phyloP scores from a whole-genome alignment of 1,140 invertebrate species.

The Drosophila bocki region DNA sequence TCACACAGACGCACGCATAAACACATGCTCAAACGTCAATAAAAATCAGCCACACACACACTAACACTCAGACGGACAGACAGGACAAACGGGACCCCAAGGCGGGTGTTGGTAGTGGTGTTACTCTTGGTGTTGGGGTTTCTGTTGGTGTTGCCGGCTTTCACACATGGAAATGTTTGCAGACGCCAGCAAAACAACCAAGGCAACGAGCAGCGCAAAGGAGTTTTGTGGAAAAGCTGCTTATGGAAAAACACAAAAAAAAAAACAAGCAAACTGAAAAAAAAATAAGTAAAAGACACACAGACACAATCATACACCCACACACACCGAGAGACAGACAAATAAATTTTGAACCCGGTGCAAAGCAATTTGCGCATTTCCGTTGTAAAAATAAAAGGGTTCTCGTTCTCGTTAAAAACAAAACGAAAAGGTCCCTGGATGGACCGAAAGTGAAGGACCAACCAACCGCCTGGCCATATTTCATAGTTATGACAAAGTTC shows the following conservation, averaged over 20 bases:
- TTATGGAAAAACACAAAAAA: constrained; percentile 75
- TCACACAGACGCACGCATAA: constrained; percentile 55
- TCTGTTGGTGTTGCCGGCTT: constrained; percentile 55
- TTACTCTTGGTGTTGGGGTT: constrained; percentile 22
- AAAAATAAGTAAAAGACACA: constrained; percentile 59
- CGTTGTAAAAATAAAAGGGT: constrained; percentile 79
- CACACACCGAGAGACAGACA: constrained; percentile 25
- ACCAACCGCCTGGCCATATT: constrained; percentile 54
- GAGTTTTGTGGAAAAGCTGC: constrained; percentile 70
- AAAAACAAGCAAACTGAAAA: constrained; percentile 29
- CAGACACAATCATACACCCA: constrained; percentile 29
- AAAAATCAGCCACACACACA: constrained; percentile 70
- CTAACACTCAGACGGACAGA: constrained; percentile 11
- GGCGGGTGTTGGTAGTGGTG: constrained; percentile 22
- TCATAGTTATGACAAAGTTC: constrained; percentile 75
- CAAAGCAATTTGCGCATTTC: constrained; percentile 83
- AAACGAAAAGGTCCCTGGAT: constrained; percentile 55
- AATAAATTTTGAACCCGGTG: constrained; percentile 75
- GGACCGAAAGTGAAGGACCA: constrained; percentile 44
- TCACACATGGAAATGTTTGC: constrained; percentile 81
- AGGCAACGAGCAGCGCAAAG: constrained; percentile 42
- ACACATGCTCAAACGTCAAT: constrained; percentile 81
- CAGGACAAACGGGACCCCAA: constrained; percentile 20
- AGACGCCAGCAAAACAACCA: constrained; percentile 77
- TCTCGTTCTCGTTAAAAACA: constrained; percentile 80